Evolutionary conservation across 2,113 vertebrate genomes (phyloP).

Genomic region (Regulus satrapa): DNA sequence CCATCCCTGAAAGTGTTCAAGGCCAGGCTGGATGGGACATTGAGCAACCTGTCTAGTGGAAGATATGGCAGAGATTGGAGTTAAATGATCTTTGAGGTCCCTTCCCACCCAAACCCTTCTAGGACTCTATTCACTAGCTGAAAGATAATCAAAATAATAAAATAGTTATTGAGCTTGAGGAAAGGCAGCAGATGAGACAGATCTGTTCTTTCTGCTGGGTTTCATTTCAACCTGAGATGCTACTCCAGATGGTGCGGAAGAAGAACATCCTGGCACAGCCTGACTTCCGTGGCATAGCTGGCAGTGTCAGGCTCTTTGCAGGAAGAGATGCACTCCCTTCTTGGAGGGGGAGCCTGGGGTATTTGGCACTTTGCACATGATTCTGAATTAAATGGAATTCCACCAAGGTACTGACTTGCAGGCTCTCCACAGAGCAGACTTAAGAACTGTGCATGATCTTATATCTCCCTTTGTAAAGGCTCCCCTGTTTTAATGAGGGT

Average conservation of each 20-base stretch:
- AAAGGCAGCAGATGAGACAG: background rate
- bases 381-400: background rate
- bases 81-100: background rate
- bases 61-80: background rate
- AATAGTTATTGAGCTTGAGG: background rate
- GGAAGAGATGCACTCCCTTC: background rate
- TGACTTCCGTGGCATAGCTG: background rate
- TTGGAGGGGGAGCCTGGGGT: background rate
- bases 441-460: background rate
- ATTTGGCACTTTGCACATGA: background rate
- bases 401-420: background rate
- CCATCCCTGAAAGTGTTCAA: background rate
- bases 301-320: background rate
- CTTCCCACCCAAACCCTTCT: background rate
- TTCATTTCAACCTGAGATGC: background rate
- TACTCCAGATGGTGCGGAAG: slow-evolving; percentile 5
- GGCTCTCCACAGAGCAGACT: background rate
- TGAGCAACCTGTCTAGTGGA: background rate
- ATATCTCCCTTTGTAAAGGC: background rate
- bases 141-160: background rate
- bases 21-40: background rate
- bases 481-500: background rate
- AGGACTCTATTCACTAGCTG: background rate
- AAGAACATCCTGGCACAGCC: slow-evolving; percentile 6
- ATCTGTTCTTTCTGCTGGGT: background rate